Conservation (phyloP, 2,113 vertebrate species). For the Phyllostomus hastatus region DNA sequence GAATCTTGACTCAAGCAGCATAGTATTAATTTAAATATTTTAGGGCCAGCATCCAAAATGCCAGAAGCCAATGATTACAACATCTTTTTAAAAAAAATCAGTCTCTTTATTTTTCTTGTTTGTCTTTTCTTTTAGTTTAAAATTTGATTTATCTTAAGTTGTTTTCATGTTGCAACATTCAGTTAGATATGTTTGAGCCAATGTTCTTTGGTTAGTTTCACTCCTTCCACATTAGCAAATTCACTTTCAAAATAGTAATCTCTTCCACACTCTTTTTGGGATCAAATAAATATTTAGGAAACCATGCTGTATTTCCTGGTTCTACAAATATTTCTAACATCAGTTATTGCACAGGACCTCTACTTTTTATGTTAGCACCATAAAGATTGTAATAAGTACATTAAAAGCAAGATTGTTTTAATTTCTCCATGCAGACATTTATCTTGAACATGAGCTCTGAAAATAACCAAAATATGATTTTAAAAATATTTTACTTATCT, state of each 20-base stretch:
- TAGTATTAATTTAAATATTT: not conserved
- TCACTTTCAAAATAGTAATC: not conserved
- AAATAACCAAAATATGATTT: not conserved
- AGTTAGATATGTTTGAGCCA: not conserved
- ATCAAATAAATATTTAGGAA: not conserved
- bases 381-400: not conserved
- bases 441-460: not conserved
- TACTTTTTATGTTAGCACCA: not conserved
- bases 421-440: not conserved
- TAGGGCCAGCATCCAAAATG: not conserved
- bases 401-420: not conserved
- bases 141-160: not conserved
- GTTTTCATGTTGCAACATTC: not conserved
- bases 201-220: not conserved
- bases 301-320: not conserved
- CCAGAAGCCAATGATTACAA: not conserved
- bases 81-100: not conserved
- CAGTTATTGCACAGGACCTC: not conserved
- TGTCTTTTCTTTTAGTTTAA: not conserved
- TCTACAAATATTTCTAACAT: not conserved
- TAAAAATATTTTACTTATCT: not conserved
- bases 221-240: not conserved
- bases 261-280: not conserved
- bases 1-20: not conserved
- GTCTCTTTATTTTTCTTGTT: rapidly evolving